Percentiles rank a stretch among this genome's conserved stretches.
These are phyloP conservation scores for Galbula dea DNA, from an alignment of 2,113 vertebrate genomes.

Conservation along the genomic window DNA sequence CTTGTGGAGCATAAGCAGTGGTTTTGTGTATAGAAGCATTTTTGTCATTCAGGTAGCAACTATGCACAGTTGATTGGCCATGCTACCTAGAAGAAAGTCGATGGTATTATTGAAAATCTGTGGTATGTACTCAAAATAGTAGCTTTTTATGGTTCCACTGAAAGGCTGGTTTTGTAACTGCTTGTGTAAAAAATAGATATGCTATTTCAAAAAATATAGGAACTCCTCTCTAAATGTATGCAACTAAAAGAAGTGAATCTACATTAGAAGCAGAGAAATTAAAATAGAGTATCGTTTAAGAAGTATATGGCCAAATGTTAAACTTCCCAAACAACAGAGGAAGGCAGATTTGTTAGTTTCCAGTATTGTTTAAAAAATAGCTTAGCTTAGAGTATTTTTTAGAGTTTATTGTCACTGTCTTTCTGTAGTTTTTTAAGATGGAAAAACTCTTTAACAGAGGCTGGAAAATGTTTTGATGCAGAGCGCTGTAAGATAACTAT, in stretches of 20 bases:
- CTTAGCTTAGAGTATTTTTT: neutral
- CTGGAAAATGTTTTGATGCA: neutral
- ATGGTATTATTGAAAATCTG: neutral
- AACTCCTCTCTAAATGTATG: neutral
- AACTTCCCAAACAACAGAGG: neutral
- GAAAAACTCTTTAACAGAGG: neutral
- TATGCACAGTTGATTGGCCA: neutral
- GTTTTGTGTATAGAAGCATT: neutral
- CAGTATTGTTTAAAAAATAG: neutral
- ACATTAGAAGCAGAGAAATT: neutral
- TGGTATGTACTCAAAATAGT: too few species aligned
- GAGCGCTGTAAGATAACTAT: neutral
- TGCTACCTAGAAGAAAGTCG: neutral
- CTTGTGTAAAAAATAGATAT: neutral
- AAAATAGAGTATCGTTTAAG: neutral
- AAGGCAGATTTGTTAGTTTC: neutral
- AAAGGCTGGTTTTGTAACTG: neutral
- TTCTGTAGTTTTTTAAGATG: neutral
- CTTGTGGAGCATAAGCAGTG: neutral
- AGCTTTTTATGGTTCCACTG: neutral
- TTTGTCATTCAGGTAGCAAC: neutral
- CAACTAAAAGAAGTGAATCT: neutral
- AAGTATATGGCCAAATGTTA: neutral
- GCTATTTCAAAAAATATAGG: neutral
- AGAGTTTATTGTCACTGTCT: neutral